Evolutionary conservation across 2,113 vertebrate genomes (phyloP).

Genomic region (Eulemur rufifrons): DNA sequence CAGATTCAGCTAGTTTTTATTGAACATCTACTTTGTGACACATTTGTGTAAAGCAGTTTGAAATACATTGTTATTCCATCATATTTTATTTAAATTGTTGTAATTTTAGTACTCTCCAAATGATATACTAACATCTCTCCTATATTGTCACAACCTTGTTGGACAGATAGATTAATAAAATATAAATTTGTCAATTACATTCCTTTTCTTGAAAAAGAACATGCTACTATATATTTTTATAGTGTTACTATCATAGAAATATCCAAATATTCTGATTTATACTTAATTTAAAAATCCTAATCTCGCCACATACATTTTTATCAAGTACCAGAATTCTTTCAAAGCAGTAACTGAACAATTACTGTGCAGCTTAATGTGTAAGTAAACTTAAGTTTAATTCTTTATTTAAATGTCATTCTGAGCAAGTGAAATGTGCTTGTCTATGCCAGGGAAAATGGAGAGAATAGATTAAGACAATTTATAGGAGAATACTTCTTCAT

Average conservation of each 20-base stretch:
- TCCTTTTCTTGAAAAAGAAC: background rate
- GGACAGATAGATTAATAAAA: background rate
- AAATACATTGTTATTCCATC: background rate
- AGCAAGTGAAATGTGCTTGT: background rate
- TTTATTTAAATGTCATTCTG: background rate
- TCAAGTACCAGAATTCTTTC: constrained; percentile 5
- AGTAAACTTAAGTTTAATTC: constrained; percentile 3
- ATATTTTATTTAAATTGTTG: background rate
- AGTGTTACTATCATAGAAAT: background rate
- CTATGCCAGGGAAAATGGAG: constrained; percentile 39
- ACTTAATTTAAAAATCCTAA: background rate
- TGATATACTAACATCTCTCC: background rate
- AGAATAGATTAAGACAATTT: constrained; percentile 77
- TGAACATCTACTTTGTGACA: background rate
- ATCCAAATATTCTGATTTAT: background rate
- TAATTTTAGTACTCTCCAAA: background rate
- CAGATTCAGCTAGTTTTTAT: background rate
- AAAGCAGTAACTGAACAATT: background rate
- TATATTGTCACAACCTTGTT: background rate
- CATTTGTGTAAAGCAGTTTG: background rate
- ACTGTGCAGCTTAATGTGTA: background rate
- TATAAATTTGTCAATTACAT: background rate
- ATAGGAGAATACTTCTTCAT: constrained; percentile 84
- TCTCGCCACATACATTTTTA: background rate
- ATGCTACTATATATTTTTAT: background rate